Base-by-base conservation (phyloP, 1,140 invertebrate genomes). In the Galendromus occidentalis region DNA sequence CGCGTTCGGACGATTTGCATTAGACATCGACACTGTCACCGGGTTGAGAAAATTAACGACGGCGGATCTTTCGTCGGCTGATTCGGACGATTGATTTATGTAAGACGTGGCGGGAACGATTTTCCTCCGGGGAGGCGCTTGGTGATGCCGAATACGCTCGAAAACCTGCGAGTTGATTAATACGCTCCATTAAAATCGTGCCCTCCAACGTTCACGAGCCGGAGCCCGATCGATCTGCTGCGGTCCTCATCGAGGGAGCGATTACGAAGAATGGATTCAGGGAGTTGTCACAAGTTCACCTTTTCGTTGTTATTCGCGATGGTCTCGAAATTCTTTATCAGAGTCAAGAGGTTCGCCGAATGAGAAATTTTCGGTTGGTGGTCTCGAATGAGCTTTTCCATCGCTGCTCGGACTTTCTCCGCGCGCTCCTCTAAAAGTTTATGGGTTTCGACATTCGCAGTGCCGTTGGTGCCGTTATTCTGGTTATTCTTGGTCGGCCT, bases 221-320 rank as follows among this genome's bases (percentile, higher is more conserved):
- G n/a, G n/a, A n/a, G n/a, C n/a, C n/a, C n/a, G n/a, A n/a, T n/a
- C n/a, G n/a, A n/a, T n/a, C n/a, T n/a, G n/a, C n/a, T n/a, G n/a
- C n/a, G n/a, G n/a, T n/a, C n/a, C n/a, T n/a, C n/a, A n/a, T n/a
- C n/a, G n/a, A n/a, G n/a, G n/a, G n/a, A n/a, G n/a, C n/a, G n/a
- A n/a, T n/a, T n/a, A n/a, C n/a, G n/a, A n/a, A n/a, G n/a, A n/a
- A n/a, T n/a, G n/a, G n/a, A n/a, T n/a, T n/a, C n/a, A n/a, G n/a
- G n/a, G n/a, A n/a, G n/a, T n/a, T n/a, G n/a, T n/a, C n/a, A n/a
- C n/a, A n/a, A n/a, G n/a, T 47, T 7, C 14, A 59, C 51, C 51
- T 59, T 59, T 25, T 59, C 51, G 51, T 59, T 59, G 22, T 59
- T 59, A 17, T 25, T 59, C 14, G 51, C 51, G 51, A 59, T 59